A percentile compares a stretch with the other conserved stretches of the same genome.
These are phyloP conservation scores for Nephrotoma flavescens DNA, from an alignment of 2,888 invertebrate species.

Conservation along the genomic window DNA sequence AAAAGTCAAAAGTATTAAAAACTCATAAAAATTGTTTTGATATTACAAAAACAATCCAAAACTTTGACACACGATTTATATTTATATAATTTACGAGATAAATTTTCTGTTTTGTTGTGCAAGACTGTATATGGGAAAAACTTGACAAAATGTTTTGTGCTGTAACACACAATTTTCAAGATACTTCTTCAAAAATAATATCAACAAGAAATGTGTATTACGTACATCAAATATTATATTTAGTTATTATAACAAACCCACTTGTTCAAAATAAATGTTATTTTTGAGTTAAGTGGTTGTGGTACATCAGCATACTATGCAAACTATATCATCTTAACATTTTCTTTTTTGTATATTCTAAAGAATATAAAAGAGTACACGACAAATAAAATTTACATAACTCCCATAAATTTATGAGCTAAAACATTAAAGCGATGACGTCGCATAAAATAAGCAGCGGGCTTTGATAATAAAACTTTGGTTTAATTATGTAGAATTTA, in stretches of 20 bases:
- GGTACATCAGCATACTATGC: no score
- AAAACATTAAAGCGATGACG: no score
- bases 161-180: neutral
- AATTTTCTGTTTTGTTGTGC: neutral
- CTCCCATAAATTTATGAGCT: no score
- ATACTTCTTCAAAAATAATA: neutral
- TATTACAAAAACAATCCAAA: neutral
- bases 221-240: neutral
- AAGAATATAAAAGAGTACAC: no score
- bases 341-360: no score
- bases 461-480: no score
- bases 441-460: no score
- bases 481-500: no score
- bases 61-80: neutral
- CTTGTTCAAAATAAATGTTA: neutral
- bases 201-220: neutral
- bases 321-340: no score
- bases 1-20: neutral
- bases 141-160: neutral
- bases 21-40: neutral
- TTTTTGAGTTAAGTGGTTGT: neutral
- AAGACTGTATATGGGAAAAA: neutral
- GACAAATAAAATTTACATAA: no score
- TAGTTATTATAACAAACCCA: neutral
- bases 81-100: neutral